A percentile compares a stretch with the other conserved stretches of the same genome.
phyloP scores from a whole-genome alignment of 1,140 invertebrate genomes.

The Magallana ariakensis region DNA sequence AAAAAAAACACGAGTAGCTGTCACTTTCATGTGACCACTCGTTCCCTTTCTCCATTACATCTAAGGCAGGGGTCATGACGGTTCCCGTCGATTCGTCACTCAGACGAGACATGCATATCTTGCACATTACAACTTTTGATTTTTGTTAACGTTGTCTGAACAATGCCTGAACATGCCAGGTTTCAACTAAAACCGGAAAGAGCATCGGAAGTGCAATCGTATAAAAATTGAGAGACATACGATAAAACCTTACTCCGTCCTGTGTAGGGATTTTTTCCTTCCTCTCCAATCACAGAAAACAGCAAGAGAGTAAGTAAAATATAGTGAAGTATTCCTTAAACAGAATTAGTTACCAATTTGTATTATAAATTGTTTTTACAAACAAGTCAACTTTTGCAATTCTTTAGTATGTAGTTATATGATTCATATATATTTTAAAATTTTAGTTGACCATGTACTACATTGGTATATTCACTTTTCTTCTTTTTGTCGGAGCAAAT shows the following conservation, averaged over 20 bases:
- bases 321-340: too few species aligned
- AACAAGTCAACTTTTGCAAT: too few species aligned
- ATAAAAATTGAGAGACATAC: slow-evolving; percentile 4
- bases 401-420: too few species aligned
- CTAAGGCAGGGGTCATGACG: too few species aligned
- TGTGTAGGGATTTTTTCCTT: not conserved
- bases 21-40: too few species aligned
- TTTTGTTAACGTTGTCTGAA: slow-evolving; percentile 1
- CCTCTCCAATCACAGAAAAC: not conserved
- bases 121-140: not conserved
- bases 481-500: not conserved
- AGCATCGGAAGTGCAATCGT: not conserved
- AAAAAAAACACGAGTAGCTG: too few species aligned
- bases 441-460: slow-evolving; percentile 3
- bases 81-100: slow-evolving; percentile 5
- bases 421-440: not conserved
- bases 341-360: too few species aligned
- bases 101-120: not conserved
- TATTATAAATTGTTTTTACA: too few species aligned
- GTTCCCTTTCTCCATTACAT: too few species aligned
- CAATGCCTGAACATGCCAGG: not conserved
- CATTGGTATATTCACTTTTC: slow-evolving; percentile 19
- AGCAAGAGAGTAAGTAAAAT: slow-evolving; percentile 6
- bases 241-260: not conserved
- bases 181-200: not conserved